These are phyloP conservation scores for Anthonomus grandis DNA, from an alignment of 1,140 invertebrate genomes.

Conservation along the genomic window DNA sequence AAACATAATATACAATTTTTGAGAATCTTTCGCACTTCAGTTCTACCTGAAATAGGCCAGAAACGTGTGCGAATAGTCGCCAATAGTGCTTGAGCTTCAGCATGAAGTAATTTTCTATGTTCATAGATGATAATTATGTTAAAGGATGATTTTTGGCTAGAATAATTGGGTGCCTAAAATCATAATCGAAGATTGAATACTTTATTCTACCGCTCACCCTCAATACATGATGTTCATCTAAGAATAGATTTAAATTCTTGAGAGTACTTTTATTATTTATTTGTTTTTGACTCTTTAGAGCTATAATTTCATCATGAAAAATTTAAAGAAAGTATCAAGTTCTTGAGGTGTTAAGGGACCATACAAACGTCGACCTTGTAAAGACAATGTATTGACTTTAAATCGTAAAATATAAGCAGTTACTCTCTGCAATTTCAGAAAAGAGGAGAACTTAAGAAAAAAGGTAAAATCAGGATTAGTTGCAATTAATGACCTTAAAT, in stretches of 20 bases:
- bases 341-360: no score
- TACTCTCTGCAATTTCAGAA: no score
- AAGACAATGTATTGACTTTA: no score
- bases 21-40: background rate
- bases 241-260: background rate
- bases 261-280: slow-evolving; percentile 1
- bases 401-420: no score
- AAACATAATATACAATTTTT: slow-evolving; percentile 7
- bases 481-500: no score
- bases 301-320: no score
- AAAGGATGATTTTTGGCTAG: background rate
- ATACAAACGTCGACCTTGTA: no score
- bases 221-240: background rate
- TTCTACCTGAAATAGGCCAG: background rate
- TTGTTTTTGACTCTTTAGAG: no score
- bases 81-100: background rate
- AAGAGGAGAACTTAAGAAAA: no score
- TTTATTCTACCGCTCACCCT: background rate
- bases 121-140: background rate
- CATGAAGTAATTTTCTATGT: slow-evolving; percentile 2
- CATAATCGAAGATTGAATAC: background rate
- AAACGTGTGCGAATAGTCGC: background rate
- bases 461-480: no score
- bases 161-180: background rate
- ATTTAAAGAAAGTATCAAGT: no score